Percentiles rank a stretch among this genome's conserved stretches.
These are phyloP conservation scores for Poicephalus meyeri DNA, from an alignment of 2,113 vertebrate species.

Conservation along the genomic window DNA sequence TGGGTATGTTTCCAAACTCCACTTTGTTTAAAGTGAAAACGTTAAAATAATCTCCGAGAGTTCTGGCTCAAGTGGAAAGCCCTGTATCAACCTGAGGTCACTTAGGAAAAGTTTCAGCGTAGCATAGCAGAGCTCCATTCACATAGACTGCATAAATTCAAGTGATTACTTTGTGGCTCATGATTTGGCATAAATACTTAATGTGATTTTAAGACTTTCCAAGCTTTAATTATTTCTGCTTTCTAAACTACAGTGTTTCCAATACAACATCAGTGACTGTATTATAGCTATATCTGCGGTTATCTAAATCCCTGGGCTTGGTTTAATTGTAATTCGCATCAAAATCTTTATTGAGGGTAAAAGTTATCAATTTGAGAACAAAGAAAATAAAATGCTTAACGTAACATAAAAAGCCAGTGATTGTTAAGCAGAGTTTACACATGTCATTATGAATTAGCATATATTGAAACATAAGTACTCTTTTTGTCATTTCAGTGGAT, in stretches of 20 bases:
- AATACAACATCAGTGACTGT: background rate
- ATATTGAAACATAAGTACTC: conserved; percentile 36
- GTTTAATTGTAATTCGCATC: background rate
- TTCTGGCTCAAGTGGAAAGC: background rate
- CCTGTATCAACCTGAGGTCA: background rate
- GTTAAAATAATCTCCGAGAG: background rate
- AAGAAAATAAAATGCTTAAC: conserved; percentile 9
- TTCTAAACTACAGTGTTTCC: background rate
- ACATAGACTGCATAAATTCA: background rate
- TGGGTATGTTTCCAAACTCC: background rate
- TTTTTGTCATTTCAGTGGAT: conserved; percentile 39
- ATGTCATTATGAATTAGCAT: conserved; percentile 18
- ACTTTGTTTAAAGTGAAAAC: background rate
- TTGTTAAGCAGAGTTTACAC: conserved; percentile 19
- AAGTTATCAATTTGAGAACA: conserved; percentile 20
- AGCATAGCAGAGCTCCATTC: background rate
- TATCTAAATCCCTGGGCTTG: background rate
- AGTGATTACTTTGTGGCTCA: background rate
- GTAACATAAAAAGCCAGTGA: background rate
- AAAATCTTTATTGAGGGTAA: conserved; percentile 16
- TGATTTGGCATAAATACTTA: conserved; percentile 23
- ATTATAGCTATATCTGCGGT: background rate
- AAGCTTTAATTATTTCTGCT: background rate
- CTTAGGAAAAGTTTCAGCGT: background rate
- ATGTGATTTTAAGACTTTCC: background rate